A percentile compares a stretch with the other conserved stretches of the same genome.
These are phyloP conservation scores for Bovichtus diacanthus DNA, from an alignment of 2,797 vertebrate genomes.

Conservation along the genomic window DNA sequence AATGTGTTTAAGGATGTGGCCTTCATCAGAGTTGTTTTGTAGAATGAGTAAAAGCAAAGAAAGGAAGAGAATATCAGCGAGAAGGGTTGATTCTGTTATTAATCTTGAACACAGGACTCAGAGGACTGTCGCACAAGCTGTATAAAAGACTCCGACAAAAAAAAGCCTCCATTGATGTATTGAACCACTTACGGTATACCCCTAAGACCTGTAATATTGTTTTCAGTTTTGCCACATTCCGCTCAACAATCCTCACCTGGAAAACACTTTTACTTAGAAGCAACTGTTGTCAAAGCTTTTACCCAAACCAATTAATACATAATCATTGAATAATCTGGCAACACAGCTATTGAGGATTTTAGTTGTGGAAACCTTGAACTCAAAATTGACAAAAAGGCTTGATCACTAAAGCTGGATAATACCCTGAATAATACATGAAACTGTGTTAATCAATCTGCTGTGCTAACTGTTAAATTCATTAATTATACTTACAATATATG, in stretches of 20 bases:
- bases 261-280: not conserved
- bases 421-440: not conserved
- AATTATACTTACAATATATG: not conserved
- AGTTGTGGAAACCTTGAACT: not conserved
- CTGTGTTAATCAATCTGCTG: not conserved
- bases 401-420: not conserved
- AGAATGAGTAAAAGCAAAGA: not conserved
- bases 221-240: not conserved
- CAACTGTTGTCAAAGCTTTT: not conserved
- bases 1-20: not conserved
- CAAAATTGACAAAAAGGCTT: not conserved
- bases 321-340: not conserved
- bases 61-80: not conserved
- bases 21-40: not conserved
- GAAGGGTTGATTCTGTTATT: not conserved
- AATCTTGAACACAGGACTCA: not conserved
- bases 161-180: not conserved
- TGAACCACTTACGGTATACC: not conserved
- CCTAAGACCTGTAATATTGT: not conserved
- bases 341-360: not conserved
- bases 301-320: not conserved
- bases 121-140: not conserved
- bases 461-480: not conserved
- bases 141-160: not conserved
- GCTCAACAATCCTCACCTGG: not conserved